Conservation (phyloP, 2,797 vertebrate genomes). For the Erpetoichthys calabaricus region DNA sequence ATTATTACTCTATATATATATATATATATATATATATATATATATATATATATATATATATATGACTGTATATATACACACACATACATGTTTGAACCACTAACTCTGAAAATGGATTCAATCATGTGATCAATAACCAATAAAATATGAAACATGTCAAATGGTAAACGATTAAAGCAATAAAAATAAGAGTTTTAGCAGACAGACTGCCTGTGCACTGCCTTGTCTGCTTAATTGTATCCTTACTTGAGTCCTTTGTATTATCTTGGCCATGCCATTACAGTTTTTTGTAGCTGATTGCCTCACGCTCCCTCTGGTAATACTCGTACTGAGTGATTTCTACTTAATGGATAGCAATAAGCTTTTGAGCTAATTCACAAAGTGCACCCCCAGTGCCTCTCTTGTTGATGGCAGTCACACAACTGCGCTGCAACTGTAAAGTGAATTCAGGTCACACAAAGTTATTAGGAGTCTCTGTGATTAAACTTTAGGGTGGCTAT, state of each 20-base stretch:
- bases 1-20: background rate
- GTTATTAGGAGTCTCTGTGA: background rate
- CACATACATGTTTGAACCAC: background rate
- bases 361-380: background rate
- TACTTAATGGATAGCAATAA: background rate
- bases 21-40: conserved; percentile 1
- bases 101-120: no score
- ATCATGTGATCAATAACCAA: no score
- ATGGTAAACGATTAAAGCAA: no score
- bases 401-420: background rate
- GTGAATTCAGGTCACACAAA: background rate
- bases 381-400: background rate
- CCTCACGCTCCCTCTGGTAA: background rate
- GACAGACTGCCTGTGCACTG: no score
- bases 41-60: background rate
- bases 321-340: background rate
- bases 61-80: background rate
- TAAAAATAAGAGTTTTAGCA: no score
- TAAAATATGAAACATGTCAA: no score
- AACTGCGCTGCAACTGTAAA: background rate
- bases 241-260: no score
- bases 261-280: background rate
- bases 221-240: no score
- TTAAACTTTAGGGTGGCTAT: background rate
- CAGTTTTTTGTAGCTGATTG: background rate